Base-by-base conservation (phyloP, 1,140 invertebrate species). In the Ceratoteleas bidentatus region DNA sequence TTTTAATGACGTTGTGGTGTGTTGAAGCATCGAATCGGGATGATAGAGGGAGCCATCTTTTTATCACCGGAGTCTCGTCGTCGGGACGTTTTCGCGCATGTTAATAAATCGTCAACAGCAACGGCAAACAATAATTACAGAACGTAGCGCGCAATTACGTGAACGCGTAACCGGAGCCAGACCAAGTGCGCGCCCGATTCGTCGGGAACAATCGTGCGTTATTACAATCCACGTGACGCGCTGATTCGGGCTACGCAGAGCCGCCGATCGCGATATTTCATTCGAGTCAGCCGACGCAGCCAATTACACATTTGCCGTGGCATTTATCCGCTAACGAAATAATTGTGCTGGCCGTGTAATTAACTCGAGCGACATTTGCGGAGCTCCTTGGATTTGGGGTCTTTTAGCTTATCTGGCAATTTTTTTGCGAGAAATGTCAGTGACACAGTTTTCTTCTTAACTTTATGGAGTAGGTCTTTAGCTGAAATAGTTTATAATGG, bases 261-360 rank as follows among this genome's bases (percentile, higher is more conserved):
- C 24, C 49, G 38, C 72, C 47, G 56, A 73, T 69, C 61, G 60
- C 49, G 69, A 80, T 66, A 80, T 84, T 80, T 81, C 73, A 79
- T 81, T 57, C 73, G 53, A 80, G 65, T 75, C 82, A 77, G 66
- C 58, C 57, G 49, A 66, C 69, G 53, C 47, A 66, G 54, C 78
- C 82, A 84, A 85, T 85, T 85, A 84, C 77, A 72, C 81, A 83
- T 84, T 85, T 70, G 78, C 75, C 16, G 33, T 54, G 32, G 33
- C 57, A 81, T n/a, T 81, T 84, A 84, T 75, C 47, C 36, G 45
- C 65, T 68, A 82, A 70, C 79, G 80, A 85, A 85, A 81, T 86
- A 86, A 85, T 84, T 81, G 32, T 66, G 54, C 34, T 24, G 36
- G 49, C 62, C 83, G 83, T 64, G 60, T 50, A 85, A 87, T 85